Percentiles rank a stretch among this genome's conserved stretches.
phyloP scores from a whole-genome alignment of 2,888 invertebrate genomes.

The Lasius platythorax region DNA sequence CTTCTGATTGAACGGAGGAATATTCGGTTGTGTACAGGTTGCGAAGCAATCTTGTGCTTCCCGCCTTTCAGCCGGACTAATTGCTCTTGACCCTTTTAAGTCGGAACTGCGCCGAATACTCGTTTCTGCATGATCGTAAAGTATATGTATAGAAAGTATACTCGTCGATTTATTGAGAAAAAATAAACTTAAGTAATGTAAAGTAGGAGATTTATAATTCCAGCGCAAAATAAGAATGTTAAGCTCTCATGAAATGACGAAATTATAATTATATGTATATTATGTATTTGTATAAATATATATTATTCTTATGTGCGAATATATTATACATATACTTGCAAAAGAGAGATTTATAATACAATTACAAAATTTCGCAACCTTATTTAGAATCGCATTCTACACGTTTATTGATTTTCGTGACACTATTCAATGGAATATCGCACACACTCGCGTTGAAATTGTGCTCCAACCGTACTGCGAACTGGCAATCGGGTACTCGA shows the following conservation, averaged over 20 bases:
- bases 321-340: background rate
- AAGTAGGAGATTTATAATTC: background rate
- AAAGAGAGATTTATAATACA: background rate
- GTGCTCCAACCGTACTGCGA: slow-evolving; percentile 17
- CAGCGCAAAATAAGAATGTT: background rate
- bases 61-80: slow-evolving; percentile 39
- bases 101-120: slow-evolving; percentile 51
- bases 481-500: slow-evolving; percentile 32
- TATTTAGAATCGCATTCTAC: background rate
- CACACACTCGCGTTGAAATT: slow-evolving; percentile 9
- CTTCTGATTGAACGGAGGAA: slow-evolving; percentile 12
- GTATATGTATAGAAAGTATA: background rate
- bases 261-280: background rate
- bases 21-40: slow-evolving; percentile 27
- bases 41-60: slow-evolving; percentile 45
- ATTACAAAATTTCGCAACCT: background rate
- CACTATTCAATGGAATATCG: background rate
- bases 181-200: background rate
- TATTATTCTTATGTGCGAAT: background rate
- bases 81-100: slow-evolving; percentile 73
- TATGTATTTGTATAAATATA: no score
- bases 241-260: background rate
- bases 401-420: slow-evolving; percentile 31
- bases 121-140: slow-evolving; percentile 17
- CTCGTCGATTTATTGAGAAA: slow-evolving; percentile 10